Base-by-base conservation (phyloP, 2,888 invertebrate species). In the Drosophila lutescens region DNA sequence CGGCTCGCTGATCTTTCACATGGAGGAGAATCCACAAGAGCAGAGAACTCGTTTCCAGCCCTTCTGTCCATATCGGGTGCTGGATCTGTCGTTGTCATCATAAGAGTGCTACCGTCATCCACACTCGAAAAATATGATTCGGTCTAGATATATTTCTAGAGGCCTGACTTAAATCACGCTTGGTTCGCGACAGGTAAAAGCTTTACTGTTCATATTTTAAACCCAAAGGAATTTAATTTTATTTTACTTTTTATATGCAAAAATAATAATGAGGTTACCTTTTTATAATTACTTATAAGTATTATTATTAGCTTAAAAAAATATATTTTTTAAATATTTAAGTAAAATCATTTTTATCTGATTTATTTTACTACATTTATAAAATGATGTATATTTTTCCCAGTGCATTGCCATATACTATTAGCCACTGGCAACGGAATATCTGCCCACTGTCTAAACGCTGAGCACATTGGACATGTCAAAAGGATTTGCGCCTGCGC, bases 11-110 rank as follows among this genome's bases (percentile, higher is more conserved):
- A 80, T 78, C 86, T 80, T 72, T 57, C 57, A 49, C 70, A 55
- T 49, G 56, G 66, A 73, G 63, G 43, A 54, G 38, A 4, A 12
- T 20, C 43, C 26, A 26, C 5, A 26, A 26, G 26, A 26, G 36
- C 55, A 5, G 23, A 59, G 87, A 82, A 82, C 82, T 81, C 67
- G 82, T 82, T 82, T 78, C 44, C 66, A 47, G 82, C 85, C 82
- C 81, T 81, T 66, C 67, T 80, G 85, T 72, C 82, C 87, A 82
- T 86, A 72, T 82, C 79, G 63, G 87, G 81, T 53, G 67, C 61
- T 70, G 61, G 54, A 71, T 60, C 69, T 76, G 56, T 62, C 51
- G 77, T 66, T 79, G 79, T 82, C 79, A 79, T 65, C 82, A 70
- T 76, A 67, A 71, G 68, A 63, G 60, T 56, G 41, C 68, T 36